phyloP scores from a whole-genome alignment of 2,888 invertebrate species.

The Temnothorax ravouxi region DNA sequence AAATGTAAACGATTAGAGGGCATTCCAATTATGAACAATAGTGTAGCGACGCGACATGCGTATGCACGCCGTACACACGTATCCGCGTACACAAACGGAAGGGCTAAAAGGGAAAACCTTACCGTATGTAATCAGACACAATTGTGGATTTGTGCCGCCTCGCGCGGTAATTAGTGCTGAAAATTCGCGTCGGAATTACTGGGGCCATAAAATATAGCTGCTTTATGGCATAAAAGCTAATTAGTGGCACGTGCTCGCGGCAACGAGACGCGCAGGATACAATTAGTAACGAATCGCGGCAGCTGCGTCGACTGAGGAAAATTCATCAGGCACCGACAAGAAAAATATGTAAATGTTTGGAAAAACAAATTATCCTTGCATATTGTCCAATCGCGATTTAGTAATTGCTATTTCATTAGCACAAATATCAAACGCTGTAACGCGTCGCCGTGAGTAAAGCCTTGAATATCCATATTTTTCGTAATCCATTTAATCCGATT shows the following conservation, averaged over 20 bases:
- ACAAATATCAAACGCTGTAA: constrained; percentile 36
- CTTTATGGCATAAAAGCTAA: constrained; percentile 71
- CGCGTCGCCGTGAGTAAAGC: neutral
- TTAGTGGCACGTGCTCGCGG: constrained; percentile 76
- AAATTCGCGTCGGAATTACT: constrained; percentile 67
- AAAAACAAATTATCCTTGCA: constrained; percentile 35
- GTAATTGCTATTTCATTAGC: constrained; percentile 33
- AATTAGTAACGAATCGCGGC: constrained; percentile 75
- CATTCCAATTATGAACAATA: constrained; percentile 53
- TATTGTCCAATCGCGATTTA: constrained; percentile 32
- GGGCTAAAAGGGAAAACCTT: constrained; percentile 51
- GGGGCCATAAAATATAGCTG: constrained; percentile 70
- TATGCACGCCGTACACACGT: neutral
- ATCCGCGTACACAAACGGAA: neutral
- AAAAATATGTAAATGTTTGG: constrained; percentile 61
- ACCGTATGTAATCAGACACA: constrained; percentile 54
- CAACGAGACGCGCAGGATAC: constrained; percentile 72
- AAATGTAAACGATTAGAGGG: constrained; percentile 50
- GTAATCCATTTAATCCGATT: constrained; percentile 42
- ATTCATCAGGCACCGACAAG: constrained; percentile 57
- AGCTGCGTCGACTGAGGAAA: constrained; percentile 67
- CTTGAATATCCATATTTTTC: constrained; percentile 20
- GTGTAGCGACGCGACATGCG: neutral
- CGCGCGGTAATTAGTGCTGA: constrained; percentile 72
- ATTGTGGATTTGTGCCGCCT: constrained; percentile 52